These are phyloP conservation scores for Enteromius treurensis DNA, from an alignment of 2,797 vertebrate genomes.

Conservation along the genomic window DNA sequence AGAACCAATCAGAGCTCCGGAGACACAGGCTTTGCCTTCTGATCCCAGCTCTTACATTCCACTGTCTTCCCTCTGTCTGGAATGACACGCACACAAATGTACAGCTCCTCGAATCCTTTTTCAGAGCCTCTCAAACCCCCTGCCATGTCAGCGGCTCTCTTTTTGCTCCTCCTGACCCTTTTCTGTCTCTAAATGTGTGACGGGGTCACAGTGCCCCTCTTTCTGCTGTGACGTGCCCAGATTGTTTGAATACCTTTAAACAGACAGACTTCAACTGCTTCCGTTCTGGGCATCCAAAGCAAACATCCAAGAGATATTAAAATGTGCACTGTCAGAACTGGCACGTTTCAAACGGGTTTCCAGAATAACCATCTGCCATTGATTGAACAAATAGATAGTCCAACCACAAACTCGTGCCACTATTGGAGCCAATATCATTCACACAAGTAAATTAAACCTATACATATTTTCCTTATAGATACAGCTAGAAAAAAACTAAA, in stretches of 20 bases:
- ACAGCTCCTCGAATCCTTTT: conserved; percentile 3
- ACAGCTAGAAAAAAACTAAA: background rate
- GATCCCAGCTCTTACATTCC: conserved; percentile 62
- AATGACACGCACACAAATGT: conserved; percentile 16
- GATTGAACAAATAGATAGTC: background rate
- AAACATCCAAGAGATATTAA: conserved; percentile 1
- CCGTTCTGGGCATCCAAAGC: background rate
- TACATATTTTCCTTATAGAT: background rate
- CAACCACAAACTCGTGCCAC: background rate
- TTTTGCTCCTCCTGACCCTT: conserved; percentile 38
- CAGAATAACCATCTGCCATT: background rate
- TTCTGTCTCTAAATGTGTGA: conserved; percentile 29
- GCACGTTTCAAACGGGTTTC: background rate
- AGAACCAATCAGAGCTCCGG: conserved; percentile 45
- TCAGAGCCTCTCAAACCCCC: conserved; percentile 49
- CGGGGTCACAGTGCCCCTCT: background rate
- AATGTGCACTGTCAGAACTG: background rate
- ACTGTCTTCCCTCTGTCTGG: conserved; percentile 42
- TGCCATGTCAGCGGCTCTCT: conserved; percentile 57
- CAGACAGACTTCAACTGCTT: background rate
- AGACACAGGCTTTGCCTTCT: conserved; percentile 26
- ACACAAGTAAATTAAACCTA: background rate
- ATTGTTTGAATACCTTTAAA: conserved; percentile 19
- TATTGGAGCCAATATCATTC: background rate
- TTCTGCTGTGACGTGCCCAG: conserved; percentile 11